Conservation (phyloP, 2,797 vertebrate genomes). For the Pelochelys cantorii region DNA sequence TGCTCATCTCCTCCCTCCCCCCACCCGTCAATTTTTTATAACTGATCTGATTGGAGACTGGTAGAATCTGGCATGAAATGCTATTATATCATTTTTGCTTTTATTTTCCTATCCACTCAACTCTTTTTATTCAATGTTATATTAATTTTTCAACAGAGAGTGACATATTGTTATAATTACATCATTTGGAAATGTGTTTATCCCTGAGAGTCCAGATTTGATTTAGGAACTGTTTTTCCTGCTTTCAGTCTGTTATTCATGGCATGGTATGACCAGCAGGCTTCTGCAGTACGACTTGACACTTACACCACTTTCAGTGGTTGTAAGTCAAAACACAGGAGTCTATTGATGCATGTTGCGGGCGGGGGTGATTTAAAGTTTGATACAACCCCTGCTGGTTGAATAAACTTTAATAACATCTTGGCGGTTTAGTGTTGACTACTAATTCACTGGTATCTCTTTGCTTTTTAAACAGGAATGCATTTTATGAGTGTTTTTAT, state of each 20-base stretch:
- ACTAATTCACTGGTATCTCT: slow-evolving; percentile 65
- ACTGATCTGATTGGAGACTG: slow-evolving; percentile 67
- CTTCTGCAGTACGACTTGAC: slow-evolving; percentile 65
- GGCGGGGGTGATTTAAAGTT: slow-evolving; percentile 73
- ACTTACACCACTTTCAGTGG: slow-evolving; percentile 70
- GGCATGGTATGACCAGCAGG: slow-evolving; percentile 67
- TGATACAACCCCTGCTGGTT: slow-evolving; percentile 77
- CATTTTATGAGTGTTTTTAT: slow-evolving; percentile 63
- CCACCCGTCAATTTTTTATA: slow-evolving; percentile 36
- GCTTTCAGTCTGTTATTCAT: slow-evolving; percentile 75
- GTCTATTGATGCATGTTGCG: slow-evolving; percentile 62
- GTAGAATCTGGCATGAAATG: slow-evolving; percentile 66
- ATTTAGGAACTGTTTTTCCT: slow-evolving; percentile 79
- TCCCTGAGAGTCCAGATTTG: slow-evolving; percentile 75
- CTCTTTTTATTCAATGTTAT: slow-evolving; percentile 74
- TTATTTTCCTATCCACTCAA: slow-evolving; percentile 73
- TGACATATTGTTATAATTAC: slow-evolving; percentile 79
- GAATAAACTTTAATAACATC: slow-evolving; percentile 75
- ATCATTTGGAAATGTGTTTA: slow-evolving; percentile 78
- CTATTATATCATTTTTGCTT: slow-evolving; percentile 77
- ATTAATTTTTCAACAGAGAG: slow-evolving; percentile 75
- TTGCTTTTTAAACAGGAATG: slow-evolving; percentile 66
- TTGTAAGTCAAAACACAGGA: slow-evolving; percentile 69
- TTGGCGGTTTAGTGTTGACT: slow-evolving; percentile 57
- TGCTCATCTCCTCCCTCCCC: neutral